Evolutionary conservation across 2,113 vertebrate genomes (phyloP), one percentile per base, ranked within the genome.

Genomic region (Larimichthys crocea): DNA sequence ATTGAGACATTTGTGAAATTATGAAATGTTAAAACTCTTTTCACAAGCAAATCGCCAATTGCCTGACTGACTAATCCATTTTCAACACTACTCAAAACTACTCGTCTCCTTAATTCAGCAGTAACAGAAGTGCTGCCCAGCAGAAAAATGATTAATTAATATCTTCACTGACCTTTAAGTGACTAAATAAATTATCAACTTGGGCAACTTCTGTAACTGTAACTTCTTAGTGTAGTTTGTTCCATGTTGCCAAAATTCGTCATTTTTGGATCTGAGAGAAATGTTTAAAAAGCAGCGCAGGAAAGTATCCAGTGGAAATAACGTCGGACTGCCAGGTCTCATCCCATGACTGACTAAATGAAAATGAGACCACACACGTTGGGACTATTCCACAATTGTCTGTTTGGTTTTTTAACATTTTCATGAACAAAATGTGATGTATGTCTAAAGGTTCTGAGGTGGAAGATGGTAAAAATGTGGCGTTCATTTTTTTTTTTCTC

Each of bases 101-200:
- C 83, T 83, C 48, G 40, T 83, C 48, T 40, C 35, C 35, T 40
- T 40, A 40, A 40, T 40, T 80, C 50, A 63, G 29, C 49, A 56
- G 69, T 72, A 86, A 89, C 68, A 57, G 16, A 5, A 20, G 22
- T 29, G 24, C 40, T 46, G 52, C 17, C 24, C 42, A 75, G 56
- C 64, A 76, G 31, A 46, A 86, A 86, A 87, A 88, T 56, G 72
- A 87, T 42, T 19, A 52, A 75, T 29, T 48, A 19, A 29, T 65
- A 65, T 49, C n/a, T 7, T 69, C 35, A 24, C 62, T 65, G 12
- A 55, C 16, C 60, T 40, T 11, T 3, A 31, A 48, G 19, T 81
- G 64, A 76, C 72, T 85, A 81, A 86, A 87, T 57, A 71, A 26
- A 67, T 67, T 49, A 76, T 68, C 50, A 74, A 61, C 75, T 61